phyloP scores from a whole-genome alignment of 2,888 invertebrate genomes.

The Ditylenchus weischeri region DNA sequence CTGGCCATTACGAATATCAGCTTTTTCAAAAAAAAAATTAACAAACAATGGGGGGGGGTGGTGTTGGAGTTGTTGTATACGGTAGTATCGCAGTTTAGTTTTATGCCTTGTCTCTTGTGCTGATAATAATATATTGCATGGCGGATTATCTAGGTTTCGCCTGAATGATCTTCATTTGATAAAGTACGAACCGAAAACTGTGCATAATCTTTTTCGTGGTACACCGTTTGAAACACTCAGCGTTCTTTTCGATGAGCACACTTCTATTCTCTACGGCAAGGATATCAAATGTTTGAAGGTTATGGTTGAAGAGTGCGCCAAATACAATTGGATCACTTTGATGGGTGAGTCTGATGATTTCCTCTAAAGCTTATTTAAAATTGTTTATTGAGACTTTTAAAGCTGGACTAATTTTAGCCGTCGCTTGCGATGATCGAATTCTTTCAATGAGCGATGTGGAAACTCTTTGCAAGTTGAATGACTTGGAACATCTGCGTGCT shows the following conservation, averaged over 20 bases:
- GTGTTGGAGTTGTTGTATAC: too few species aligned
- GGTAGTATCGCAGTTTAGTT: too few species aligned
- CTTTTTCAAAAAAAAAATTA: too few species aligned
- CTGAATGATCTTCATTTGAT: constrained; percentile 49
- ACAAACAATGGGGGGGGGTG: too few species aligned
- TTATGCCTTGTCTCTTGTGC: background rate
- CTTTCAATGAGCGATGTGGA: background rate
- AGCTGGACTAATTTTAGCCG: background rate
- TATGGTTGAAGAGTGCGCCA: constrained; percentile 41
- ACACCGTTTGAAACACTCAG: constrained; percentile 47
- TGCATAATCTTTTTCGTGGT: constrained; percentile 49
- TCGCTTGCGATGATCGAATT: background rate
- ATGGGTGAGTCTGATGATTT: constrained; percentile 6
- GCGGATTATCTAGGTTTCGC: constrained; percentile 38
- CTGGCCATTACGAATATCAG: too few species aligned
- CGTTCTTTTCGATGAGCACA: constrained; percentile 23
- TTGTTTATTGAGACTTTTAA: background rate
- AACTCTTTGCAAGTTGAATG: too few species aligned
- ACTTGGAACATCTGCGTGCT: too few species aligned
- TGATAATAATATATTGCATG: background rate
- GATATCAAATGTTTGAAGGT: constrained; percentile 42
- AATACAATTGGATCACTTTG: constrained; percentile 11
- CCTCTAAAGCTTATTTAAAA: background rate
- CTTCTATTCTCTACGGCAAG: constrained; percentile 42
- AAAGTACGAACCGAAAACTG: constrained; percentile 46